Base-by-base conservation (phyloP, 1,140 invertebrate species). In the Orchesella cincta region DNA sequence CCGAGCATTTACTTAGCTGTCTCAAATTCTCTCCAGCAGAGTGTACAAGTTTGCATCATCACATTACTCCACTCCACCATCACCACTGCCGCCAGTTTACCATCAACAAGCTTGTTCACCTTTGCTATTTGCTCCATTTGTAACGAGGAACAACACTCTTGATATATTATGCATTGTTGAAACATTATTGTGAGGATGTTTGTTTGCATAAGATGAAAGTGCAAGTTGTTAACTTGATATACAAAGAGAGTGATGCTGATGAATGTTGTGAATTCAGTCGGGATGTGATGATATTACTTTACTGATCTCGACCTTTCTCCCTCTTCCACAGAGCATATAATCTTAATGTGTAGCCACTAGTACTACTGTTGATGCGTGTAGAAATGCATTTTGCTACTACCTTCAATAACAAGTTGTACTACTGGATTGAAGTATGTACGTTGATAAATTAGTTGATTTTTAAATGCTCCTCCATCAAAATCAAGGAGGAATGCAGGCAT, bases 121-220 rank as follows among this genome's bases (percentile, higher is more conserved):
- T 67, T 67, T 67, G 62, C 29, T 67, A 67, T 67, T 67, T 67
- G 62, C 62, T 67, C 62, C 31, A 33, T 67, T 67, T 67, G 62
- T 67, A 67, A 67, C 33, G 33, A 67, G 62, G 28, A 12, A 67
- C 39, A 46, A 46, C 39, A 20, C 8, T 46, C 8, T n/a, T 57
- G 14, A 57, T 67, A 67, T 67, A 57, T 57, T 57, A n/a, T 57
- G 14, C 23, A 57, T 57, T 57, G 14, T 14, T 57, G 23, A 57
- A 57, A 57, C 39, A 46, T 46, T 46, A 57, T 57, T 14, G 23
- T 23, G 52, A 57, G 5, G 52, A 18, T 33, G 31, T 67, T 67
- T 67, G 62, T 67, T 67, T 67, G 62, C 62, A 31, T 29, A 67
- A 33, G 62, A 67, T 67, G 62, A 67, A 67, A 67, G 31, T 67